These are phyloP conservation scores for Vanessa atalanta DNA, from an alignment of 1,140 invertebrate species.

Conservation along the genomic window DNA sequence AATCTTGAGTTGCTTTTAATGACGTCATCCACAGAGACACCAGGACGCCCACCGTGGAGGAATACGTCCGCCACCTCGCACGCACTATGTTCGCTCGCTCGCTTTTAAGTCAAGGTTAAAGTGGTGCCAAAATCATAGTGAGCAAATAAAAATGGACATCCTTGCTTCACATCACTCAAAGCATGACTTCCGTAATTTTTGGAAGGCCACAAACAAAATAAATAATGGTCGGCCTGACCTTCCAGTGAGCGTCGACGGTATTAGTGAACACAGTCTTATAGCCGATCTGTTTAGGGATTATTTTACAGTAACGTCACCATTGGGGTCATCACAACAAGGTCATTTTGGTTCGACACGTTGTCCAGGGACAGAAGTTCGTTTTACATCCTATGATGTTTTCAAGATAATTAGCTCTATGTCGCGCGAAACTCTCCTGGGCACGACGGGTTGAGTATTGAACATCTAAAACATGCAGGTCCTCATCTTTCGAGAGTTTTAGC, in stretches of 20 bases:
- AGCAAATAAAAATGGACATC: slow-evolving; percentile 43
- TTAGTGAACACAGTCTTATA: slow-evolving; percentile 24
- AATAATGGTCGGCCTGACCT: slow-evolving; percentile 21
- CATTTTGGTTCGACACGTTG: not conserved
- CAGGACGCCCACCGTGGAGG: too few species aligned
- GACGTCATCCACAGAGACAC: too few species aligned
- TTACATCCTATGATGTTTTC: slow-evolving; percentile 24
- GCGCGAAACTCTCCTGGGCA: slow-evolving; percentile 21
- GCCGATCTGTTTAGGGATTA: slow-evolving; percentile 37
- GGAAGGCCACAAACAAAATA: slow-evolving; percentile 37
- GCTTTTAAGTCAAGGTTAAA: slow-evolving; percentile 38
- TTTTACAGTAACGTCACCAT: slow-evolving; percentile 34
- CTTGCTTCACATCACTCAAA: slow-evolving; percentile 27
- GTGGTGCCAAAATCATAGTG: slow-evolving; percentile 43
- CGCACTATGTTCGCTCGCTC: too few species aligned
- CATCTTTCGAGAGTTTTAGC: slow-evolving; percentile 20
- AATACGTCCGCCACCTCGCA: too few species aligned
- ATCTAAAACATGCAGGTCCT: slow-evolving; percentile 28
- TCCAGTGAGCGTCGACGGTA: slow-evolving; percentile 39
- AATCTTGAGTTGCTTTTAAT: too few species aligned
- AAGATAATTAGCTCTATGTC: slow-evolving; percentile 9
- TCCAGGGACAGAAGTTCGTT: not conserved
- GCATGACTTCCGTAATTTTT: slow-evolving; percentile 38
- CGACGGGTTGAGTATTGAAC: slow-evolving; percentile 38
- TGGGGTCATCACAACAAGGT: slow-evolving; percentile 29